These are phyloP conservation scores for Lagocephalus sceleratus DNA, from an alignment of 2,797 vertebrate species.

Conservation along the genomic window DNA sequence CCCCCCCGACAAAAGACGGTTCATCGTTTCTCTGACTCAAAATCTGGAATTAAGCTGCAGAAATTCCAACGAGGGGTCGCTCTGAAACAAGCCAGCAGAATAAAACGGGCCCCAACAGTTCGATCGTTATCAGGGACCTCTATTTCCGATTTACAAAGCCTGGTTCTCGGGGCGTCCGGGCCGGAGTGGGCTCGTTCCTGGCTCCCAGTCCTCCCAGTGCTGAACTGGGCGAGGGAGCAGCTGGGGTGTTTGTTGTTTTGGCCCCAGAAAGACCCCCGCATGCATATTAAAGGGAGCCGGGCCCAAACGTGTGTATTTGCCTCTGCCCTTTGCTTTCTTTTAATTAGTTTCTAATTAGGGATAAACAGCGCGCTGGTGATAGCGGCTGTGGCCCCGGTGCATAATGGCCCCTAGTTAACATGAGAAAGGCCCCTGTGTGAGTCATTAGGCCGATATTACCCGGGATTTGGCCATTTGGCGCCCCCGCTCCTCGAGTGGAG, in stretches of 20 bases:
- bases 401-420: conserved; percentile 70
- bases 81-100: no score
- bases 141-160: not conserved
- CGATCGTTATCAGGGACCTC: no score
- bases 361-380: conserved; percentile 59
- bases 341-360: conserved; percentile 77
- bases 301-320: conserved; percentile 62
- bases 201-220: conserved; percentile 21
- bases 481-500: conserved; percentile 3
- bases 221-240: conserved; percentile 18
- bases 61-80: no score
- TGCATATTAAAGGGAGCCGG: conserved; percentile 61
- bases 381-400: conserved; percentile 36
- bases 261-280: conserved; percentile 29
- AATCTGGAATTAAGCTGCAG: no score
- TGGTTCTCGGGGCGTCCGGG: not conserved
- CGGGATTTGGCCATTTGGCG: conserved; percentile 57
- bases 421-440: conserved; percentile 64
- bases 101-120: no score
- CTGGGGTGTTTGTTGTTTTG: conserved; percentile 51
- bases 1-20: no score
- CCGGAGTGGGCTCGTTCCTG: not conserved
- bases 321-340: conserved; percentile 66
- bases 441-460: conserved; percentile 58
- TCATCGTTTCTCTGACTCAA: no score